phyloP scores from a whole-genome alignment of 2,797 vertebrate genomes.

The Ctenochaetus hawaiiensis region DNA sequence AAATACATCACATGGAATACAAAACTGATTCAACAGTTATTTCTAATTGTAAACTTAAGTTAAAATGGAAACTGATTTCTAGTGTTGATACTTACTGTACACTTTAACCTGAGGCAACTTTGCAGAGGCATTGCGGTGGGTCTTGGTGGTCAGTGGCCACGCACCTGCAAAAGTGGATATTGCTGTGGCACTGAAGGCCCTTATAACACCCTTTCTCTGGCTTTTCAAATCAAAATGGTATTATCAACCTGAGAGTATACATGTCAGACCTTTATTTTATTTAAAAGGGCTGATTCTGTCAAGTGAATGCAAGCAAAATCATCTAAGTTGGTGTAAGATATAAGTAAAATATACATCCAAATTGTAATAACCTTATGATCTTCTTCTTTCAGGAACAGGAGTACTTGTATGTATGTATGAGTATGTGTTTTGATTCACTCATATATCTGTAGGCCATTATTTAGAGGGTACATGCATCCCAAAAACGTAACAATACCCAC shows the following conservation, averaged over 20 bases:
- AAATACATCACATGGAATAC: conserved; percentile 65
- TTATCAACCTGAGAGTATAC: conserved; percentile 67
- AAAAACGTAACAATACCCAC: conserved; percentile 16
- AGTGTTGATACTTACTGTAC: conserved; percentile 58
- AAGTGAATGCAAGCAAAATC: neutral
- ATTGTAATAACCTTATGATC: neutral
- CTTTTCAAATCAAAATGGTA: conserved; percentile 33
- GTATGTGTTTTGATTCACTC: neutral
- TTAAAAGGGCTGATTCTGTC: conserved; percentile 9
- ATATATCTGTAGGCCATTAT: neutral
- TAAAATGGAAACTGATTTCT: conserved; percentile 37
- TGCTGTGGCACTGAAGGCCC: conserved; percentile 56
- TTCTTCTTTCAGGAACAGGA: neutral
- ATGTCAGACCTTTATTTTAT: neutral
- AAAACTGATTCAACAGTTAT: conserved; percentile 46
- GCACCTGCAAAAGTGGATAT: conserved; percentile 60
- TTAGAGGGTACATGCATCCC: neutral
- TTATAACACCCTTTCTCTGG: conserved; percentile 7
- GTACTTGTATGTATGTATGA: neutral
- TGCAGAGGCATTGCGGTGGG: conserved; percentile 73
- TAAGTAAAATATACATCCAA: neutral
- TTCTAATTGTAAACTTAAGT: conserved; percentile 37
- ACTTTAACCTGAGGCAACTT: conserved; percentile 79
- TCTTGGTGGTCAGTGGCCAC: conserved; percentile 48
- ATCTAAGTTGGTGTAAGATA: neutral